Conservation (phyloP, 1,140 invertebrate genomes). For the Olivierus martensii region DNA sequence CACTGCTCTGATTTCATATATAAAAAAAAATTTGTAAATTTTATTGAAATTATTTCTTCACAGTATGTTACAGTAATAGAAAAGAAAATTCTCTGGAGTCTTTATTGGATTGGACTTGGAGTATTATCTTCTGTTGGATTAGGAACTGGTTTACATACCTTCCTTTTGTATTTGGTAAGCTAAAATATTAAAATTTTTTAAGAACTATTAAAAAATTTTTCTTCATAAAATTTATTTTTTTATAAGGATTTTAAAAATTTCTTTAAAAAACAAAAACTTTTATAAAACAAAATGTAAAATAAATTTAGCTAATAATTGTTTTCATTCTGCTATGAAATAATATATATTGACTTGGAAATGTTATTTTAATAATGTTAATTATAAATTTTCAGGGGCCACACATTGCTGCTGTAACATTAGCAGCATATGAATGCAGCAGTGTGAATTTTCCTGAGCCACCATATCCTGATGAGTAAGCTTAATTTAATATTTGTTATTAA, state of each 20-base stretch:
- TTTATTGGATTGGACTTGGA: slow-evolving; percentile 90
- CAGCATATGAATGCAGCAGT: slow-evolving; percentile 91
- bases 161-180: slow-evolving; percentile 89
- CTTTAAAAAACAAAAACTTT: neutral
- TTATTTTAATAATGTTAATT: no score
- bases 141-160: slow-evolving; percentile 96
- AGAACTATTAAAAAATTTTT: no score
- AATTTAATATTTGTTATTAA: no score
- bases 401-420: slow-evolving; percentile 76
- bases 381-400: slow-evolving; percentile 38
- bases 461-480: slow-evolving; percentile 39
- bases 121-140: slow-evolving; percentile 93
- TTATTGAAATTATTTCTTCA: slow-evolving; percentile 15
- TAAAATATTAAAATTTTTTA: slow-evolving; percentile 23
- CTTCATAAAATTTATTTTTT: no score
- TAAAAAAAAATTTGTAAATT: neutral
- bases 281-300: no score
- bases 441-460: slow-evolving; percentile 79
- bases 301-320: no score
- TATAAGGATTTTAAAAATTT: slow-evolving; percentile 28
- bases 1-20: neutral
- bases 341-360: neutral
- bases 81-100: slow-evolving; percentile 50
- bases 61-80: slow-evolving; percentile 31
- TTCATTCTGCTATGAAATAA: neutral